phyloP scores from a whole-genome alignment of 2,888 invertebrate genomes.

The Phengaris arion region DNA sequence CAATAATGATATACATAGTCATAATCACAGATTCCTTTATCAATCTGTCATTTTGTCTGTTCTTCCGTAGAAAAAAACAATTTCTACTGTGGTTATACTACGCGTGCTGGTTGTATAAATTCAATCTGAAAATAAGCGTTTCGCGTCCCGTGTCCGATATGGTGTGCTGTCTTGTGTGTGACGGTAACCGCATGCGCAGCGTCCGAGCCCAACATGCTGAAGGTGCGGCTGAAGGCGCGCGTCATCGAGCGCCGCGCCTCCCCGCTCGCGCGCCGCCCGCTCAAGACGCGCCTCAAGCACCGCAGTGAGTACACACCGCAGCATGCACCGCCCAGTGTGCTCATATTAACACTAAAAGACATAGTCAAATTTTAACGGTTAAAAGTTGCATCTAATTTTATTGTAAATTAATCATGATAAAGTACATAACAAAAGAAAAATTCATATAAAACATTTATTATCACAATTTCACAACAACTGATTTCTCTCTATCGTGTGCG shows the following conservation, averaged over 20 bases:
- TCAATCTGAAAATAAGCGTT: too few relatives aligned
- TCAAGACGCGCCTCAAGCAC: slow-evolving; percentile 84
- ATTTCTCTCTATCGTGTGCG: not conserved
- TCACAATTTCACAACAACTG: not conserved
- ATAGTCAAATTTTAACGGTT: too few relatives aligned
- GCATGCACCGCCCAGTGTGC: not conserved
- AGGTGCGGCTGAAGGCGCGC: slow-evolving; percentile 95
- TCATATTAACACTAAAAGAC: not conserved
- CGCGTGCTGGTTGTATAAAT: too few relatives aligned
- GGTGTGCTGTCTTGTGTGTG: slow-evolving; percentile 36
- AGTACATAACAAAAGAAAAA: not conserved
- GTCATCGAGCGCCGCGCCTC: slow-evolving; percentile 97
- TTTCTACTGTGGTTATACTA: too few relatives aligned
- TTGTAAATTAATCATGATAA: too few relatives aligned
- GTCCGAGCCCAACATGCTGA: slow-evolving; percentile 97
- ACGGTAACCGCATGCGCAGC: slow-evolving; percentile 80
- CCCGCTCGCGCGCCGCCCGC: slow-evolving; percentile 91
- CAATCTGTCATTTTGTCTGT: too few relatives aligned
- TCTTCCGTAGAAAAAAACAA: too few relatives aligned
- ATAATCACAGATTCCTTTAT: too few relatives aligned
- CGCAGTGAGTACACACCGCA: slow-evolving; percentile 66
- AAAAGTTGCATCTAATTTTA: too few relatives aligned
- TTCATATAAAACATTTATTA: not conserved
- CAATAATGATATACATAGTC: too few relatives aligned
- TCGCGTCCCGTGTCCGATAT: not conserved